These are phyloP conservation scores for Pomacea canaliculata DNA, from an alignment of 2,888 invertebrate genomes.

Conservation along the genomic window DNA sequence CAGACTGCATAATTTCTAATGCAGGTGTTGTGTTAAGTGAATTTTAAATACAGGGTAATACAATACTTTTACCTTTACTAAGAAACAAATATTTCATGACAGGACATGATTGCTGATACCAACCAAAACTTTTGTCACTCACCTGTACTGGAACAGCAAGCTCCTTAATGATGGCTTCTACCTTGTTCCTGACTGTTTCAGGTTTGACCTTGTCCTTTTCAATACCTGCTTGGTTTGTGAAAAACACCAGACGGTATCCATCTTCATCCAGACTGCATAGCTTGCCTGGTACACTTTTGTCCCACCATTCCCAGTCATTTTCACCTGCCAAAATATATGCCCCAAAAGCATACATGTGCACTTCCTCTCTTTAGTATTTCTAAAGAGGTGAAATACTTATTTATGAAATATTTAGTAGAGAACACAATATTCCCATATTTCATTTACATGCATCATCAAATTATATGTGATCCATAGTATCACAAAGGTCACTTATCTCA, in stretches of 20 bases:
- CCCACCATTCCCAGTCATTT: conserved; percentile 67
- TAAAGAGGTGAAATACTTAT: not conserved
- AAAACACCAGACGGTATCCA: conserved; percentile 64
- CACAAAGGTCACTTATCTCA: too few species aligned
- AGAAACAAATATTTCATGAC: too few species aligned
- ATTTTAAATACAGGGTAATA: too few species aligned
- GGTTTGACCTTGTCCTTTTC: conserved; percentile 63
- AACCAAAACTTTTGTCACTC: conserved; percentile 21
- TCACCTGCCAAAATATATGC: conserved; percentile 42
- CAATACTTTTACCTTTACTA: too few species aligned
- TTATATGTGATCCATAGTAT: too few species aligned
- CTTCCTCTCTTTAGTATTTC: not conserved
- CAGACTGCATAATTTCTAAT: too few species aligned
- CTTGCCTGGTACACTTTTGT: conserved; percentile 60
- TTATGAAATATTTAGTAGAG: too few species aligned
- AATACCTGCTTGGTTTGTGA: conserved; percentile 68
- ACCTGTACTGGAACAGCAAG: conserved; percentile 60
- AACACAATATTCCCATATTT: too few species aligned
- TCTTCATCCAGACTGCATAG: conserved; percentile 56
- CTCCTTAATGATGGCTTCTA: conserved; percentile 58
- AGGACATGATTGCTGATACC: too few species aligned
- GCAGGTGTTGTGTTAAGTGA: too few species aligned
- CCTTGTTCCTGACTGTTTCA: conserved; percentile 55
- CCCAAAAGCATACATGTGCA: too few species aligned
- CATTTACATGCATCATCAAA: too few species aligned